Conservation (phyloP, 2,888 invertebrate species). For the Harmothoe impar region DNA sequence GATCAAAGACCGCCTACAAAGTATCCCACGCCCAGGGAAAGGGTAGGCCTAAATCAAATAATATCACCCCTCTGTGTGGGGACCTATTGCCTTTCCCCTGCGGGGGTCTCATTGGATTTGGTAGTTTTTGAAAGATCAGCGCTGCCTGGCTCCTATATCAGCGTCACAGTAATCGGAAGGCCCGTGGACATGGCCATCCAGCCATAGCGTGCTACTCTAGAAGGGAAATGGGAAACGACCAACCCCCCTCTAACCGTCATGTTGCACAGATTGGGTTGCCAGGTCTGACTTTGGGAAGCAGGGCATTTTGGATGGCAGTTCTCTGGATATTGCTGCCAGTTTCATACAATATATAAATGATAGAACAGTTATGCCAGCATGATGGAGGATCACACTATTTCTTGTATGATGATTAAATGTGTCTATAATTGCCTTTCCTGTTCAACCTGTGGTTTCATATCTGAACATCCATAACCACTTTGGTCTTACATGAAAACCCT, state of each 20-base stretch:
- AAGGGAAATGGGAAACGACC: background rate
- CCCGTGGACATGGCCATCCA: background rate
- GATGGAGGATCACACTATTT: no score
- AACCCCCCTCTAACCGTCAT: background rate
- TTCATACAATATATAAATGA: no score
- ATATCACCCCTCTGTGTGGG: background rate
- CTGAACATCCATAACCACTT: no score
- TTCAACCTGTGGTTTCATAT: no score
- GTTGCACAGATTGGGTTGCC: background rate
- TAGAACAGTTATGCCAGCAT: no score
- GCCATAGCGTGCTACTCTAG: background rate
- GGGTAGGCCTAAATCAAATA: background rate
- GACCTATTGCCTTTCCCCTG: background rate
- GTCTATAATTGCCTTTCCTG: no score
- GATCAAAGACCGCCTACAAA: constrained; percentile 13
- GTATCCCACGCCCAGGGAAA: background rate
- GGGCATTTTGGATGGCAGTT: no score
- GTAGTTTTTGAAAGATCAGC: constrained; percentile 5
- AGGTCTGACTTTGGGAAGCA: no score
- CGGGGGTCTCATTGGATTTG: constrained; percentile 8
- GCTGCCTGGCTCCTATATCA: background rate
- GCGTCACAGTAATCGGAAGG: background rate
- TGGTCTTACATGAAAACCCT: no score
- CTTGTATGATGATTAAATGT: no score
- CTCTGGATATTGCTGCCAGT: no score